These are phyloP conservation scores for Babylonia areolata DNA, from an alignment of 1,140 invertebrate genomes.

Conservation along the genomic window DNA sequence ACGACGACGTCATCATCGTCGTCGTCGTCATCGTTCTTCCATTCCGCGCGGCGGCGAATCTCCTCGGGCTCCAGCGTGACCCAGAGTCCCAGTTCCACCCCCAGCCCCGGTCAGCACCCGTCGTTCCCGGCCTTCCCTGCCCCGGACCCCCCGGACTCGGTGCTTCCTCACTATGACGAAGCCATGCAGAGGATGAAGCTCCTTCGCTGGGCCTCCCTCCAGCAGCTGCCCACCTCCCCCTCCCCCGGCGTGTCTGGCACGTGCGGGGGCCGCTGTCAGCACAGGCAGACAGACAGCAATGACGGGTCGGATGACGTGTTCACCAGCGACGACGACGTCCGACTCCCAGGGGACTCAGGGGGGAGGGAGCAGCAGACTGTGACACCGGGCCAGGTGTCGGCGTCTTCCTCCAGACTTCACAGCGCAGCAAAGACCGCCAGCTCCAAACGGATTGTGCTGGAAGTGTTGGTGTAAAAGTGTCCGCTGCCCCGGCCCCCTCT, in stretches of 20 bases:
- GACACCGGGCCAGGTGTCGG: neutral
- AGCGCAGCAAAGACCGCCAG: neutral
- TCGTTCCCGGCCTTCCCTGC: neutral
- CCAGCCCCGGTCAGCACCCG: neutral
- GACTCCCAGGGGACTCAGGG: too few relatives aligned
- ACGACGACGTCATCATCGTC: too few relatives aligned
- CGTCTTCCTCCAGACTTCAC: neutral
- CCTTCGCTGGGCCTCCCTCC: conserved; percentile 7
- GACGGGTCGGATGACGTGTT: conserved; percentile 13
- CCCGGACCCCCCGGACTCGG: neutral
- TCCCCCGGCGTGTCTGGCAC: neutral
- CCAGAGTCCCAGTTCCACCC: conserved; percentile 5
- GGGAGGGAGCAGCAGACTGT: neutral
- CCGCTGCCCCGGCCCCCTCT: too few relatives aligned
- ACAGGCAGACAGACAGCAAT: neutral
- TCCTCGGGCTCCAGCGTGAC: neutral
- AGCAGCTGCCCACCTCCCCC: neutral
- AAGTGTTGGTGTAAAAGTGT: conserved; percentile 21
- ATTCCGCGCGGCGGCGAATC: neutral
- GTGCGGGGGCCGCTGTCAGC: neutral
- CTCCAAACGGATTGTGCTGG: conserved; percentile 14
- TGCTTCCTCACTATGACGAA: conserved; percentile 7
- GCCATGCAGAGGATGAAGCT: conserved; percentile 7
- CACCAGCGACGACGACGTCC: conserved; percentile 14
- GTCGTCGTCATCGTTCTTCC: neutral